Base-by-base conservation (phyloP, 2,888 invertebrate species). In the Ophion obscuratus region DNA sequence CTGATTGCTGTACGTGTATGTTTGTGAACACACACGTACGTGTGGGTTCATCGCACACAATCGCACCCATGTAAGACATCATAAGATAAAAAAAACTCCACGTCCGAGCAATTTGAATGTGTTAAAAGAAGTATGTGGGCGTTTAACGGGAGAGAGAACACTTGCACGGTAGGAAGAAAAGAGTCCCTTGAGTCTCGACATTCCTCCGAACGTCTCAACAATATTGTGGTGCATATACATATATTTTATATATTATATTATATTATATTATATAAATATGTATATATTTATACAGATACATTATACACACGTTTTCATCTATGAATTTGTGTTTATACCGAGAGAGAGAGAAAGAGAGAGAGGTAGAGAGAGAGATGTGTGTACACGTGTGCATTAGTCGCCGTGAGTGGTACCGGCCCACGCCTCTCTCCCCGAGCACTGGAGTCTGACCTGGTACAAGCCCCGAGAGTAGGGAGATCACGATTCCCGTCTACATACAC, bases 401-500 rank as follows among this genome's bases (percentile, higher is more conserved):
- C 31, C 31, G 31, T 31, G 31, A 47, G 47, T 0, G 10, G 10
- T 71, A 57, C 66, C 78, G 75, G 59, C 74, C 73, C 80, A 73
- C 81, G 77, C 67, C 40, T 57, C 53, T 64, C 66, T 75, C 83
- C 66, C 77, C 73, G 40, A 59, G 36, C 31, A 11, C 40, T 40
- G 64, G 68, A 80, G 62, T 80, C 57, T 36, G 73, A 86, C 71
- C 57, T 53, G 67, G 66, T 62, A 27, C 47, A 62, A 53, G 66
- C 31, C 36, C n/a, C 14, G 40, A 61, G 68, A 80, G 83, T 80
- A 76, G 83, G 86, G 71, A 83, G 64, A 75, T 68, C 47, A 70
- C 59, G 62, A 67, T 75, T 71, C 68, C 27, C 70, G 36, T 36
- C 40, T 47, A 24, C 61, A 74, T 59, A 62, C 71, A 80, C 53